phyloP scores from a whole-genome alignment of 1,140 invertebrate genomes.

The Achroia grisella region DNA sequence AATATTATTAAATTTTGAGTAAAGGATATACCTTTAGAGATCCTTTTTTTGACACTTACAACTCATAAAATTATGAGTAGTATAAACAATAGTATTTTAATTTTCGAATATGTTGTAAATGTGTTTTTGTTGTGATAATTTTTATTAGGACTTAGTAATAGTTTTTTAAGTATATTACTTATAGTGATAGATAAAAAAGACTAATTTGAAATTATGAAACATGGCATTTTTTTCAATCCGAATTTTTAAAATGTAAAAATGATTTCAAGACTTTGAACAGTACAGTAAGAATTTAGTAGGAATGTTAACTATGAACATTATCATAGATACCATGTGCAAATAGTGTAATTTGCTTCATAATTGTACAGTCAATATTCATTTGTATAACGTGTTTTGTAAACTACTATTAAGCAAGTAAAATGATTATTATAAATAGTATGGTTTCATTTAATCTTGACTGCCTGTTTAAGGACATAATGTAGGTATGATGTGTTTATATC shows the following conservation, averaged over 20 bases:
- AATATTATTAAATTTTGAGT: not conserved
- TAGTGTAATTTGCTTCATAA: constrained; percentile 37
- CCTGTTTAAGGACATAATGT: no score
- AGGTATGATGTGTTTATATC: no score
- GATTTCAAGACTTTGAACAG: constrained; percentile 3
- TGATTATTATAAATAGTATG: constrained; percentile 21
- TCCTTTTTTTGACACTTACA: no score
- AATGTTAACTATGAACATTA: not conserved
- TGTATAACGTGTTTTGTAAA: constrained; percentile 62
- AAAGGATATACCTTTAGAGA: not conserved
- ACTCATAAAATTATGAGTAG: no score
- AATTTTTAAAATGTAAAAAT: no score
- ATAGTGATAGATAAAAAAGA: constrained; percentile 8
- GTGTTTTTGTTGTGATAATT: constrained; percentile 13
- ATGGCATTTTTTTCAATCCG: constrained; percentile 1
- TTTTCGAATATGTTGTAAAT: constrained; percentile 6
- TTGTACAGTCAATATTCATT: constrained; percentile 57
- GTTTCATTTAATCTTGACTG: no score
- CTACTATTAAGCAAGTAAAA: constrained; percentile 40
- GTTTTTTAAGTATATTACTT: constrained; percentile 8
- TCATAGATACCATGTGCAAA: constrained; percentile 16
- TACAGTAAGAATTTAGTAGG: not conserved
- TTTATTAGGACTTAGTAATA: constrained; percentile 8
- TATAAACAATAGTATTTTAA: not conserved
- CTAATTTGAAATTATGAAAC: constrained; percentile 4